phyloP scores from a whole-genome alignment of 2,888 invertebrate species.

The Dendrolimus pini region DNA sequence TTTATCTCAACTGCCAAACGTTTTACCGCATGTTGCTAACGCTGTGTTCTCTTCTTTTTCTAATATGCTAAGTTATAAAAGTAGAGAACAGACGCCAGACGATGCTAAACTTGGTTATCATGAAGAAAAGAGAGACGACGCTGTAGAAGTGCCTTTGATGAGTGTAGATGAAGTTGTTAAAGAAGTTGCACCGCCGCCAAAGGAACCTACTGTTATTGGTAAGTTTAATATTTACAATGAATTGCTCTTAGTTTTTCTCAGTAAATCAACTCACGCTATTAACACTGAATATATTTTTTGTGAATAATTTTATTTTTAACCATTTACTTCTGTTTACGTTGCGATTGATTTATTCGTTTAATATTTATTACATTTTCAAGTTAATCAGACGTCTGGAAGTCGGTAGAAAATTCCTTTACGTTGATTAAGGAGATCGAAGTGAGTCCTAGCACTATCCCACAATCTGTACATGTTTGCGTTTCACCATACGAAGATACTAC shows the following conservation, averaged over 20 bases:
- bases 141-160: conserved; percentile 27
- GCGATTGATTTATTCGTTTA: too few species aligned
- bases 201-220: conserved; percentile 49
- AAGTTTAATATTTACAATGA: conserved; percentile 20
- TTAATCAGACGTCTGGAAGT: too few species aligned
- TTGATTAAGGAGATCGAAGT: too few species aligned
- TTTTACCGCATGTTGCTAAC: conserved; percentile 77
- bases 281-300: too few species aligned
- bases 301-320: too few species aligned
- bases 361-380: too few species aligned
- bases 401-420: too few species aligned
- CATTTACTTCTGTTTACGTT: too few species aligned
- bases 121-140: conserved; percentile 24
- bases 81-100: conserved; percentile 51
- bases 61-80: conserved; percentile 63
- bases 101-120: conserved; percentile 24
- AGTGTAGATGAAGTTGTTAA: conserved; percentile 33
- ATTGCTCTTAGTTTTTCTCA: background rate
- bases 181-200: conserved; percentile 51
- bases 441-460: too few species aligned
- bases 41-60: conserved; percentile 80
- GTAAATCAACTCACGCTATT: background rate
- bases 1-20: conserved; percentile 75
- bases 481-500: too few species aligned
- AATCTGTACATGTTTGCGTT: too few species aligned